Conservation (phyloP, 2,888 invertebrate genomes). For the Drosophila vallismaia region DNA sequence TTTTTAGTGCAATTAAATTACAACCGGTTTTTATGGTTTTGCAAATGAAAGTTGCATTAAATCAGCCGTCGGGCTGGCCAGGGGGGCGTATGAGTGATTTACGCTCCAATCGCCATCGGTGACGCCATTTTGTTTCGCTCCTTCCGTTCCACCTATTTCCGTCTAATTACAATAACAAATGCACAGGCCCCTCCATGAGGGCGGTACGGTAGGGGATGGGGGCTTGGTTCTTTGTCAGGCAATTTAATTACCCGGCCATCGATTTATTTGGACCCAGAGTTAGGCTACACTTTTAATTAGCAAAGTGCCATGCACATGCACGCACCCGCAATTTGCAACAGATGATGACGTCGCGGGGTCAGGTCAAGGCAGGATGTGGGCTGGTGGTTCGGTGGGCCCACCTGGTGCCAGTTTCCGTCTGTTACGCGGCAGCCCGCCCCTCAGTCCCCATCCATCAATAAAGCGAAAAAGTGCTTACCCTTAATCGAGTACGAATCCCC, state of each 20-base stretch:
- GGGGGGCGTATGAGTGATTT: slow-evolving; percentile 65
- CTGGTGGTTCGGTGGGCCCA: slow-evolving; percentile 4
- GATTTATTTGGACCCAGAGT: slow-evolving; percentile 70
- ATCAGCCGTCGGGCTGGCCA: slow-evolving; percentile 22
- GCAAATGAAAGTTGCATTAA: slow-evolving; percentile 29
- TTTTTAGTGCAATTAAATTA: slow-evolving; percentile 15
- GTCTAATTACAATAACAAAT: slow-evolving; percentile 71
- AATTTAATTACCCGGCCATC: slow-evolving; percentile 78
- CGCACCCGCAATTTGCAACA: slow-evolving; percentile 32
- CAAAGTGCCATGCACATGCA: slow-evolving; percentile 76
- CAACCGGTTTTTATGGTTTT: slow-evolving; percentile 3
- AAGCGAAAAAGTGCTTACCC: slow-evolving; percentile 9
- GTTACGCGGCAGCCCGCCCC: slow-evolving; percentile 54
- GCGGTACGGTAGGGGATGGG: too few species aligned
- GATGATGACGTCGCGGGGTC: slow-evolving; percentile 4
- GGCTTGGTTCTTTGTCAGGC: slow-evolving; percentile 51
- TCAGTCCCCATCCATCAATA: not conserved
- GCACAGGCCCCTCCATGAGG: too few species aligned
- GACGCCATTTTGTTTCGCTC: slow-evolving; percentile 67
- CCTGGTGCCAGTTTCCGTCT: slow-evolving; percentile 69
- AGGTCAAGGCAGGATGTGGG: slow-evolving; percentile 5
- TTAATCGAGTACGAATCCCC: slow-evolving; percentile 31
- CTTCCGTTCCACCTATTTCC: slow-evolving; percentile 36
- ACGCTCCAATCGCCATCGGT: slow-evolving; percentile 38
- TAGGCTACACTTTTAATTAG: slow-evolving; percentile 76